Percentiles rank a stretch among this genome's conserved stretches.
Conservation (phyloP, 2,797 vertebrate species). For the Thripadectes ignobilis region DNA sequence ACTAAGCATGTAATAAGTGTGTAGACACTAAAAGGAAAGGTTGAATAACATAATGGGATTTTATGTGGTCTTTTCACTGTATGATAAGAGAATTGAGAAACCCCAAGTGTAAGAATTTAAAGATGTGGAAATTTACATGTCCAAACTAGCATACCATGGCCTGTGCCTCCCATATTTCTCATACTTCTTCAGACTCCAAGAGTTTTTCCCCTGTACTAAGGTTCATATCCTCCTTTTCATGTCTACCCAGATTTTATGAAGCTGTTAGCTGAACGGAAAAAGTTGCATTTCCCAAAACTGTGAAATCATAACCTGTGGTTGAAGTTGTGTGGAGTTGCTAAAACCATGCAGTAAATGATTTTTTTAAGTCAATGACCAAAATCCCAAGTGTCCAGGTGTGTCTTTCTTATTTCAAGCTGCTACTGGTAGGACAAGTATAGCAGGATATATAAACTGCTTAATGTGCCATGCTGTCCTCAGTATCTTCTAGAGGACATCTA, state of each 20-base stretch:
- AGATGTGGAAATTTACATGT: background rate
- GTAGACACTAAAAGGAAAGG: background rate
- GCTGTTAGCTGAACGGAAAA: background rate
- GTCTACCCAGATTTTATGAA: background rate
- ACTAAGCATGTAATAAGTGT: background rate
- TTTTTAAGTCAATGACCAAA: background rate
- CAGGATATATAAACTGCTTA: constrained; percentile 22
- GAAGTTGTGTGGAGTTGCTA: background rate
- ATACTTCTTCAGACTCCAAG: background rate
- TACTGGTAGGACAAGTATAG: background rate
- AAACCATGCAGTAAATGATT: background rate
- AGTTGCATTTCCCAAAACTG: background rate
- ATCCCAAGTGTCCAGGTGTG: background rate
- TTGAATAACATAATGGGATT: background rate
- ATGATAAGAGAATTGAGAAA: background rate
- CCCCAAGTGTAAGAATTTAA: background rate
- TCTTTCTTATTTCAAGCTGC: background rate
- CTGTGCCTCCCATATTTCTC: background rate
- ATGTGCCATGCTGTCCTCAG: background rate
- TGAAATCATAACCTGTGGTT: background rate
- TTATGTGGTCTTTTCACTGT: background rate
- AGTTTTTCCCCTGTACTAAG: background rate
- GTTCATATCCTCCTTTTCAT: accelerated
- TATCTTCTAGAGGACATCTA: background rate
- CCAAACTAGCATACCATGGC: background rate